Base-by-base conservation (phyloP, 2,113 vertebrate genomes). In the Xyrauchen texanus region DNA sequence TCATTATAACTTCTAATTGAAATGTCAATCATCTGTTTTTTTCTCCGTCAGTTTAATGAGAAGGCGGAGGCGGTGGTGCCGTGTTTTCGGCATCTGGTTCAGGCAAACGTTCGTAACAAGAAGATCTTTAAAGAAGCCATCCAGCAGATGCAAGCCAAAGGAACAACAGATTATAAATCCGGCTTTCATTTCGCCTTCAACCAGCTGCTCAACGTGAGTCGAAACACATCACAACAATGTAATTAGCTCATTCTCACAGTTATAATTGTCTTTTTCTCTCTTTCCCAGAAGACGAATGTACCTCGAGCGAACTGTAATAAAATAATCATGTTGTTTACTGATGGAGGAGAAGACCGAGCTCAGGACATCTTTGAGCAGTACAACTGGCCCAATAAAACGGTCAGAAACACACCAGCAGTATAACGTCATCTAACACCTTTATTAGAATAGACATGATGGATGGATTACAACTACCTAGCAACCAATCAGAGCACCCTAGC, bases 321-420 rank as follows among this genome's bases (percentile, higher is more conserved):
- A 91, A 97, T 99, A 90, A 99, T 99, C 87, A 99, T 99, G 98
- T 93, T 99, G 91, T 99, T 99, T 88, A 99, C 98, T 0, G 98
- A 99, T 0, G 98, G 98, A 0, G 98, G 98, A 0, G 98, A 99
- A 86, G 98, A 99, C 84, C 92, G 98, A 0, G 98, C 98, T 58
- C 98, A 99, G 90, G 97, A 99, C 0, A 94, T 99, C 86, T 99
- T 99, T 81, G 95, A 98, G 93, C 97, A 96, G 85, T 97, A 99
- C 91, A 99, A 99, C 88, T 98, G 97, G 96, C 98, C 98, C 80
- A 98, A 99, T 81, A 97, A 98, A 87, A 99, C 97, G 75, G 98
- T 99, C 80, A 86, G 93, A 71, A 64, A 46, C 49, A 15, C 68
- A 71, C 5, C 51, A 63, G 12, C 79, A 63, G 21, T 34, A 34